A percentile compares a stretch with the other conserved stretches of the same genome.
These are phyloP conservation scores for Brotula barbata DNA, from an alignment of 2,797 vertebrate genomes.

Conservation along the genomic window DNA sequence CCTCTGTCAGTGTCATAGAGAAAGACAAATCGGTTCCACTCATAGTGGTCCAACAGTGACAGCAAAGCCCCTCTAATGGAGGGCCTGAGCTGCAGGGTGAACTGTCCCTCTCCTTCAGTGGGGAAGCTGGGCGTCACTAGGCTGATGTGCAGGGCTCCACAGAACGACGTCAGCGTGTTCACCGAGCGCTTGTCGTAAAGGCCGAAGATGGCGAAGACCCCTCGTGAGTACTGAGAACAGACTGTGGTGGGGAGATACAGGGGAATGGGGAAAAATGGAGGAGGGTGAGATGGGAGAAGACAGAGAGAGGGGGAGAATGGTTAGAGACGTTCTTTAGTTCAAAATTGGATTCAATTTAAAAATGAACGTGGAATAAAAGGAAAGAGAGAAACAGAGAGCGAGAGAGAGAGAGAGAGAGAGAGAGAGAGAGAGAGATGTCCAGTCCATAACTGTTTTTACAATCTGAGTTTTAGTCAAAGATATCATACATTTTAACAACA, in stretches of 20 bases:
- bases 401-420: neutral
- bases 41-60: slow-evolving; percentile 94
- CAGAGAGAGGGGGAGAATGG: neutral
- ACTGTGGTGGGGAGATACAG: slow-evolving; percentile 60
- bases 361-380: slow-evolving; percentile 9
- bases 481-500: slow-evolving; percentile 54
- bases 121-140: slow-evolving; percentile 98
- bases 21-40: slow-evolving; percentile 97
- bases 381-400: neutral
- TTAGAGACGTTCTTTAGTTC: slow-evolving; percentile 4
- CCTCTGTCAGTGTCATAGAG: slow-evolving; percentile 98
- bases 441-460: slow-evolving; percentile 43
- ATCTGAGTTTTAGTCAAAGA: slow-evolving; percentile 31
- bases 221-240: slow-evolving; percentile 93
- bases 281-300: neutral
- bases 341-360: slow-evolving; percentile 7
- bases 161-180: slow-evolving; percentile 98
- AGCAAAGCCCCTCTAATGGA: slow-evolving; percentile 92
- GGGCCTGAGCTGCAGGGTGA: slow-evolving; percentile 94
- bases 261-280: neutral
- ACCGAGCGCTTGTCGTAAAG: slow-evolving; percentile 99
- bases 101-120: slow-evolving; percentile 95
- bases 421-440: neutral
- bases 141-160: slow-evolving; percentile 98
- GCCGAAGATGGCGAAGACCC: slow-evolving; percentile 99